A percentile compares a stretch with the other conserved stretches of the same genome.
These are phyloP conservation scores for Sylvilagus floridanus DNA, from an alignment of 2,797 vertebrate genomes.

Conservation along the genomic window DNA sequence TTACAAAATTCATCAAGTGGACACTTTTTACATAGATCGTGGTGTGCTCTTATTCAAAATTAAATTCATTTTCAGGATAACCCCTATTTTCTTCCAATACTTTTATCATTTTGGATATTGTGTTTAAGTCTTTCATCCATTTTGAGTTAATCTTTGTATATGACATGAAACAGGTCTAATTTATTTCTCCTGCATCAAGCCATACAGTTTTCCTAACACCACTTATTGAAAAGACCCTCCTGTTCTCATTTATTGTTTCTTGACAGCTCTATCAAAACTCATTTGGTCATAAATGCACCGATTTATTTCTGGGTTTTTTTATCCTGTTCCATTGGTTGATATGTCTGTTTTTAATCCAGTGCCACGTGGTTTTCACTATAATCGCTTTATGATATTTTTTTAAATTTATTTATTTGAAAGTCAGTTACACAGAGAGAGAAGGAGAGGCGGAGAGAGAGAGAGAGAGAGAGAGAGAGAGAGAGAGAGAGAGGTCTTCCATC, in stretches of 20 bases:
- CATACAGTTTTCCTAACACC: neutral
- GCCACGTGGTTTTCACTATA: slow-evolving; percentile 1
- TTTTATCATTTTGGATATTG: neutral
- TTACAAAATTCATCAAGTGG: neutral
- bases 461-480: too few species aligned
- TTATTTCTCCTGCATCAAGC: neutral
- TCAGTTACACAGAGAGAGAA: too few species aligned
- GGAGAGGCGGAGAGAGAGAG: too few species aligned
- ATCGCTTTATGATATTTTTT: neutral
- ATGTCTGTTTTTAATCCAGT: neutral
- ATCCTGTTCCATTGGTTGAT: neutral
- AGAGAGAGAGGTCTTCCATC: too few species aligned
- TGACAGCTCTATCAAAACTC: neutral
- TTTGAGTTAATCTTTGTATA: neutral
- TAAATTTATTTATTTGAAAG: too few species aligned
- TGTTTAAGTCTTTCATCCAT: neutral
- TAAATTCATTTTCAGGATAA: slow-evolving; percentile 80
- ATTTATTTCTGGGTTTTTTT: neutral
- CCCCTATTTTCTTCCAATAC: neutral
- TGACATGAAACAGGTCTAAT: neutral
- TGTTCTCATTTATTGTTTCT: neutral
- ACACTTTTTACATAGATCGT: slow-evolving; percentile 84
- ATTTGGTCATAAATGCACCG: neutral
- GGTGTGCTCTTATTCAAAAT: slow-evolving; percentile 87
- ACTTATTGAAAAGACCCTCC: neutral